Evolutionary conservation across 2,888 invertebrate species (phyloP).

Genomic region (Drosophila testacea): DNA sequence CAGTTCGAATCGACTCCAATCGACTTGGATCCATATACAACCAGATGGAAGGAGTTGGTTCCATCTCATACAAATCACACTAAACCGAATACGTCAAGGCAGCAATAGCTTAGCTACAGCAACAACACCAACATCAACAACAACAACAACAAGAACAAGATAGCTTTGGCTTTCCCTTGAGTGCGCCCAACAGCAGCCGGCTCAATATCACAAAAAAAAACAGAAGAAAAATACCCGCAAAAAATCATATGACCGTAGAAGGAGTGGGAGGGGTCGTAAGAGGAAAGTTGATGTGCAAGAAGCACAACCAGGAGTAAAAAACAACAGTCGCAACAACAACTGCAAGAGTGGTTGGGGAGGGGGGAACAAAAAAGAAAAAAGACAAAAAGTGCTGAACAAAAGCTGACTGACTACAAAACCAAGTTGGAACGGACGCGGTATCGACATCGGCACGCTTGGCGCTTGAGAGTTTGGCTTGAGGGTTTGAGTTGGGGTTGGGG

Average conservation of each 20-base stretch:
- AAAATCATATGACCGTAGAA: slow-evolving; percentile 39
- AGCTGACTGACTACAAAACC: slow-evolving; percentile 73
- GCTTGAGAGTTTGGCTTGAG: slow-evolving; percentile 43
- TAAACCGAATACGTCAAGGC: slow-evolving; percentile 75
- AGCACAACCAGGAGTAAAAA: slow-evolving; percentile 27
- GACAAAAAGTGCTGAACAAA: slow-evolving; percentile 56
- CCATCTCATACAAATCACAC: slow-evolving; percentile 70
- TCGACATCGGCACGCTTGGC: slow-evolving; percentile 57
- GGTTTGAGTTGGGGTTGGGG: slow-evolving; percentile 5
- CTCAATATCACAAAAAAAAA: slow-evolving; percentile 60
- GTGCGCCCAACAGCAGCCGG: slow-evolving; percentile 61
- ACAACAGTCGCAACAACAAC: slow-evolving; percentile 11
- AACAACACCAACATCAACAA: slow-evolving; percentile 18
- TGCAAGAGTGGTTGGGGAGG: not conserved
- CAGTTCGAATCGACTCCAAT: slow-evolving; percentile 19
- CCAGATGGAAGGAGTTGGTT: not conserved
- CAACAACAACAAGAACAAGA: slow-evolving; percentile 23
- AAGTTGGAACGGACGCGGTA: slow-evolving; percentile 72
- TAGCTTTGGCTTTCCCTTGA: slow-evolving; percentile 71
- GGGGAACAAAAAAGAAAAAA: slow-evolving; percentile 11
- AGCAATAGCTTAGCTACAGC: slow-evolving; percentile 49
- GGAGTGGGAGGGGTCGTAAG: not conserved
- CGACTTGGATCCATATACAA: not conserved
- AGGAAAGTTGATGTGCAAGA: slow-evolving; percentile 1
- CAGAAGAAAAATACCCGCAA: slow-evolving; percentile 43